Base-by-base conservation (phyloP, 1,140 invertebrate genomes). In the Conus betulinus region DNA sequence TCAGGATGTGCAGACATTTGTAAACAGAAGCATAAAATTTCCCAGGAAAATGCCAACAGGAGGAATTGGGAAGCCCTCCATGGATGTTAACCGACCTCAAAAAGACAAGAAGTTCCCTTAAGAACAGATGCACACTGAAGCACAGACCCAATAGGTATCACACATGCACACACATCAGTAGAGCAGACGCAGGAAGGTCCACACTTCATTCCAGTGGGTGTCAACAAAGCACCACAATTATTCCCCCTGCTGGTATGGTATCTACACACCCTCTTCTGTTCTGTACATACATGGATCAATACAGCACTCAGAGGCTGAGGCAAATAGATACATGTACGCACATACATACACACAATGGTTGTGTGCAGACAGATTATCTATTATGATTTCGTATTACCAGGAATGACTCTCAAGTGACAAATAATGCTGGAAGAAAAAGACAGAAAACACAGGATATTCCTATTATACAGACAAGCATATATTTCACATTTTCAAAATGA, bases 391-490 rank as follows among this genome's bases (percentile, higher is more conserved):
- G 6, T 15, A 78, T 39, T 17, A 78, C 8, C 25, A 27, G 39
- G 39, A 78, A 78, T 78, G 76, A 39, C 76, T 78, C 25, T 39
- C 76, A 78, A 78, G 27, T 78, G 39, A 78, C 10, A 39, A 78
- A 78, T 13, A 84, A 57, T 17, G 53, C n/a, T 55, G 53, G n/a
- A 25, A 55, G 57, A 55, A 57, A 55, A 53, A 8, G 11, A 5
- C 13, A 52, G 17, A 51, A 25, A 25, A 15, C 1, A 79, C 23
- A 10, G 39, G 39, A 39, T 39, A 15, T 15, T 60, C 8, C 15
- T 15, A 55, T 25, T 51, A 17, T 82, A 39, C n/a, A 25, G 1
- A 17, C 4, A 82, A 39, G 53, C 17, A 23, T 4, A 51, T 15
- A 52, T 15, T 4, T 82, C 11, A 39, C 53, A 82, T 52, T 52